phyloP scores from a whole-genome alignment of 2,888 invertebrate genomes.

The Rhorus exstirpatorius region DNA sequence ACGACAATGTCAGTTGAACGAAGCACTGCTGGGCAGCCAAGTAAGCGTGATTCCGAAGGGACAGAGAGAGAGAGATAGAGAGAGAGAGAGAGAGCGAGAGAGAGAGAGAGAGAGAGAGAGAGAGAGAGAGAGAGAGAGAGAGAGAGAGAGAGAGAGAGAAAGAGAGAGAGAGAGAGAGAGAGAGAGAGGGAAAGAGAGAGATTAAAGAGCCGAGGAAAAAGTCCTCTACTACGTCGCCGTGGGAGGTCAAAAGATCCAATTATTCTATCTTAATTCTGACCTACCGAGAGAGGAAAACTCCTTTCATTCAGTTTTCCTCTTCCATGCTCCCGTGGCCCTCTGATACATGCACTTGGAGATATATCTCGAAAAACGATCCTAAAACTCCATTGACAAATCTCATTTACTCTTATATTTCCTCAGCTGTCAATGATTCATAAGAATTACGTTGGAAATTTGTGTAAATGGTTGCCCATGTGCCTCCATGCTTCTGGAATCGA shows the following conservation, averaged over 20 bases:
- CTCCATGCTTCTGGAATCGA: no score
- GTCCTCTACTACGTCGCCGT: constrained; percentile 52
- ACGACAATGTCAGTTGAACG: constrained; percentile 48
- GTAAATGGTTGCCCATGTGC: no score
- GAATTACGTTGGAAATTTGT: no score
- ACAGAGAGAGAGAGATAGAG: no score
- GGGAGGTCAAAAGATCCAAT: constrained; percentile 65
- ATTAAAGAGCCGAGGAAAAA: constrained; percentile 65
- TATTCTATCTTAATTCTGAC: constrained; percentile 63
- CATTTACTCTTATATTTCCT: constrained; percentile 4
- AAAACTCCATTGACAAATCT: constrained; percentile 46
- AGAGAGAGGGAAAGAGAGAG: constrained; percentile 14
- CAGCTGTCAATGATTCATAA: neutral
- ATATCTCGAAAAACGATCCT: neutral
- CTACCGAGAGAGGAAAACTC: constrained; percentile 36
- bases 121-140: no score
- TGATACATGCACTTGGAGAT: neutral
- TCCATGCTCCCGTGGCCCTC: neutral
- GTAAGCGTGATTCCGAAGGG: constrained; percentile 69
- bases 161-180: no score
- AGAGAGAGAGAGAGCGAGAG: no score
- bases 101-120: no score
- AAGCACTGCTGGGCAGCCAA: constrained; percentile 53
- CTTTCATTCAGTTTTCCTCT: constrained; percentile 45
- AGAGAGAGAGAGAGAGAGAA: no score